These are phyloP conservation scores for Bactericera cockerelli DNA, from an alignment of 1,140 invertebrate species.

Conservation along the genomic window DNA sequence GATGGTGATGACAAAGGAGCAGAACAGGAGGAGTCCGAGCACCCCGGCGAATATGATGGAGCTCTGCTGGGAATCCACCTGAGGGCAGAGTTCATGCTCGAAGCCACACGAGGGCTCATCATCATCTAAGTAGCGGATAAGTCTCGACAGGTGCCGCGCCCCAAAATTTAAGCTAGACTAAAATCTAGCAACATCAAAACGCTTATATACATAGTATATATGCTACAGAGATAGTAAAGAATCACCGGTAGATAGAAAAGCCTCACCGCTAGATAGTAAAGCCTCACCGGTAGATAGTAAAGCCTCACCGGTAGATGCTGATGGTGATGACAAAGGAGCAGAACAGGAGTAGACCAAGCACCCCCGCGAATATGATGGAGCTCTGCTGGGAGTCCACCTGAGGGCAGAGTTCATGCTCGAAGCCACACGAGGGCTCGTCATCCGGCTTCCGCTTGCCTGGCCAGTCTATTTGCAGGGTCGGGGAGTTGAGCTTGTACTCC, in stretches of 20 bases:
- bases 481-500: slow-evolving; percentile 45
- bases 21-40: slow-evolving; percentile 59
- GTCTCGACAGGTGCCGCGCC: no score
- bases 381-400: slow-evolving; percentile 59
- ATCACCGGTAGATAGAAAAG: no score
- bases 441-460: slow-evolving; percentile 47
- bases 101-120: slow-evolving; percentile 90
- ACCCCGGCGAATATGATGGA: slow-evolving; percentile 58
- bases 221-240: no score
- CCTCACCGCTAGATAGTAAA: no score
- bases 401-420: slow-evolving; percentile 62
- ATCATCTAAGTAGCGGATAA: no score
- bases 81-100: slow-evolving; percentile 60
- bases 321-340: slow-evolving; percentile 62
- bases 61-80: slow-evolving; percentile 55
- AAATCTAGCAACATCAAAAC: no score
- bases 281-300: slow-evolving; percentile 33
- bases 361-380: slow-evolving; percentile 54
- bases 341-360: slow-evolving; percentile 59
- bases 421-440: slow-evolving; percentile 88
- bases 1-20: slow-evolving; percentile 59
- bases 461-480: slow-evolving; percentile 59
- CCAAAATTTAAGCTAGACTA: no score
- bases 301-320: slow-evolving; percentile 49
- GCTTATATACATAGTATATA: no score